Conservation (phyloP, 2,797 vertebrate species). For the Peromyscus aztecus region DNA sequence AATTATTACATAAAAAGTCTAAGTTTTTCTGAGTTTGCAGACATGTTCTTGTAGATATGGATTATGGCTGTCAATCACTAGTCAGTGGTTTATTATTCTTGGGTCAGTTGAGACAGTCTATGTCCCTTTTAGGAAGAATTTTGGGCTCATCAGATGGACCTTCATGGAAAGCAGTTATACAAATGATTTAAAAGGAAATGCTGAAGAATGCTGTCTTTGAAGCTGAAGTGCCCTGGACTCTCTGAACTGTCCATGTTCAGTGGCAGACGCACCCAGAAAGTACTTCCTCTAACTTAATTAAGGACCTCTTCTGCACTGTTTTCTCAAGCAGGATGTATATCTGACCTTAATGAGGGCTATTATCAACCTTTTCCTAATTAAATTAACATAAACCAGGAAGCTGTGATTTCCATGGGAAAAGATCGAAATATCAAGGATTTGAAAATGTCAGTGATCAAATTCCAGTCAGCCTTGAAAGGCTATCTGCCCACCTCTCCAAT, state of each 20-base stretch:
- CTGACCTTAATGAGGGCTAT: slow-evolving; percentile 84
- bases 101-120: slow-evolving; percentile 25
- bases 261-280: slow-evolving; percentile 75
- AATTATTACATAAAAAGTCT: slow-evolving; percentile 58
- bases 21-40: not conserved
- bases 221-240: not conserved
- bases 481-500: slow-evolving; percentile 75
- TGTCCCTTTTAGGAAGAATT: slow-evolving; percentile 31
- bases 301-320: slow-evolving; percentile 76
- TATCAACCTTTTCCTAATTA: slow-evolving; percentile 86
- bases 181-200: not conserved
- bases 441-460: slow-evolving; percentile 83
- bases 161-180: slow-evolving; percentile 11
- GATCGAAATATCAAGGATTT: slow-evolving; percentile 81
- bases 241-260: slow-evolving; percentile 62
- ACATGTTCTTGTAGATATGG: slow-evolving; percentile 10
- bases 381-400: slow-evolving; percentile 83
- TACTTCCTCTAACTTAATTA: slow-evolving; percentile 73
- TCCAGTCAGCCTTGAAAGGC: slow-evolving; percentile 79
- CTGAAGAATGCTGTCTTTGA: not conserved
- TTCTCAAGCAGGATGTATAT: slow-evolving; percentile 72
- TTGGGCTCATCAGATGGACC: slow-evolving; percentile 38
- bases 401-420: slow-evolving; percentile 82
- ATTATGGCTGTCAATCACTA: slow-evolving; percentile 52
- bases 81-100: slow-evolving; percentile 43